Conservation (phyloP, 2,797 vertebrate species). For the Rhincodon typus region DNA sequence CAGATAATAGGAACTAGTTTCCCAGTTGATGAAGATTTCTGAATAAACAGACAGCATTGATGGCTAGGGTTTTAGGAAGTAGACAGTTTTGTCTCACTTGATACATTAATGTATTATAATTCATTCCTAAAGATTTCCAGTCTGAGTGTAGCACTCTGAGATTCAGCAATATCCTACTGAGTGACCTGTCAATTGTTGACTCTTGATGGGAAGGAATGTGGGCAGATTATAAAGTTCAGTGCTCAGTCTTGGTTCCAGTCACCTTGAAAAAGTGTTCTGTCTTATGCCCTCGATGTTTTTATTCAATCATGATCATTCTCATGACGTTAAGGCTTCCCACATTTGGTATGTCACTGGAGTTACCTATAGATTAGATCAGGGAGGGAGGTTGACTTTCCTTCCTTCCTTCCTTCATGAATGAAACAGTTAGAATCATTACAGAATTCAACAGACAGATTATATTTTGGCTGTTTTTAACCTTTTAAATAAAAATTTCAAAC, state of each 20-base stretch:
- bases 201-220: neutral
- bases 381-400: neutral
- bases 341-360: neutral
- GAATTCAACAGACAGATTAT: neutral
- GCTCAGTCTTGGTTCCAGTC: neutral
- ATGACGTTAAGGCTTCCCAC: neutral
- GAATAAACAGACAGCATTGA: too few species aligned
- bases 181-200: neutral
- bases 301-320: neutral
- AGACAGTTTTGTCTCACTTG: neutral
- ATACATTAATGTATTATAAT: neutral
- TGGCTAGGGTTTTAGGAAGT: neutral
- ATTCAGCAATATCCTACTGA: neutral
- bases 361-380: neutral
- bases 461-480: too few species aligned
- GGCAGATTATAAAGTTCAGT: neutral
- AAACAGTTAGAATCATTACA: neutral
- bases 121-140: neutral
- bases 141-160: neutral
- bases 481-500: too few species aligned
- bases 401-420: neutral
- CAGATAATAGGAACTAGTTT: neutral
- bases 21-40: neutral
- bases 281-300: neutral
- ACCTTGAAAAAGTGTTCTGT: neutral